Percentiles rank a stretch among this genome's conserved stretches.
Evolutionary conservation across 2,113 vertebrate species (phyloP).

Genomic region (Phyllostomus hastatus): DNA sequence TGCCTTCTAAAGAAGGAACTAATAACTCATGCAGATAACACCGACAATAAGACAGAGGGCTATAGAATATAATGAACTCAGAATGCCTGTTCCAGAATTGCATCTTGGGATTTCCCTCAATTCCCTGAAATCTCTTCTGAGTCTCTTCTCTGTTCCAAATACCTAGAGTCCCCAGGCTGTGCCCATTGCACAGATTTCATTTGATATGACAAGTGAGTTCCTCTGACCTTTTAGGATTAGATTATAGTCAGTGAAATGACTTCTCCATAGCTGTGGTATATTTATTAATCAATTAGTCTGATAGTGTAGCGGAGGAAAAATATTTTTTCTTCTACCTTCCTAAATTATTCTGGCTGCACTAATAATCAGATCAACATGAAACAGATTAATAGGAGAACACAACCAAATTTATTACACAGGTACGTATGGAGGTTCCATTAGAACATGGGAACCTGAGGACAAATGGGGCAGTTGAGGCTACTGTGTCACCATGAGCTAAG

Average conservation of each 20-base stretch:
- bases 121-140: background rate
- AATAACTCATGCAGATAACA: background rate
- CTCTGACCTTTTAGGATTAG: background rate
- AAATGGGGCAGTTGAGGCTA: background rate
- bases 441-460: background rate
- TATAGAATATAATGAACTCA: background rate
- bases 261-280: background rate
- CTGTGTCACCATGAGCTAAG: background rate
- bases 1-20: background rate
- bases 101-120: background rate
- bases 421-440: background rate
- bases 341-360: background rate
- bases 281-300: constrained; percentile 24
- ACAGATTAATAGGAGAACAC: background rate
- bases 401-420: background rate
- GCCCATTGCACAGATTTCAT: background rate
- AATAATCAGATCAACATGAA: background rate
- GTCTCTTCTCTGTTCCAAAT: background rate
- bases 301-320: background rate
- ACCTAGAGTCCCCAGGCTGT: background rate
- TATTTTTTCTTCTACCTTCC: background rate
- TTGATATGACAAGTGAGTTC: background rate
- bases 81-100: background rate
- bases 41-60: background rate
- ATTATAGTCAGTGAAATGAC: background rate